phyloP scores from a whole-genome alignment of 2,888 invertebrate genomes.

The Cheilosia impressa region DNA sequence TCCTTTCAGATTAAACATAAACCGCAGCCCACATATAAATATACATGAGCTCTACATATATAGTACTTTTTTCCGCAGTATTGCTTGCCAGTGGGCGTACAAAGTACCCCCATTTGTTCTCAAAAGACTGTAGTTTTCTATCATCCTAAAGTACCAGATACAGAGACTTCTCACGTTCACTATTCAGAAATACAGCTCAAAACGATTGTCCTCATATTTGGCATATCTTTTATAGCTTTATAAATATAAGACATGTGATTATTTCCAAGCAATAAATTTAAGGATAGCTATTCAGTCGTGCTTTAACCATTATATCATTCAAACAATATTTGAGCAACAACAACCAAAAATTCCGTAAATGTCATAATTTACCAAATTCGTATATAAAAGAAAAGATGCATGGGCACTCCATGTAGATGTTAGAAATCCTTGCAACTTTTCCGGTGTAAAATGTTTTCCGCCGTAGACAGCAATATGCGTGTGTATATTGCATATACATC shows the following conservation, averaged over 20 bases:
- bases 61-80: too few species aligned
- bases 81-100: too few species aligned
- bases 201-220: neutral
- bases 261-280: conserved; percentile 47
- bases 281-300: conserved; percentile 48
- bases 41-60: too few species aligned
- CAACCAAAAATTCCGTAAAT: conserved; percentile 1
- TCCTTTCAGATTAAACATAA: too few species aligned
- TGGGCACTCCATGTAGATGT: conserved; percentile 17
- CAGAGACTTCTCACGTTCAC: neutral
- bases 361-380: conserved; percentile 41
- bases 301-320: conserved; percentile 49
- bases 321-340: too few species aligned
- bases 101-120: too few species aligned
- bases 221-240: conserved; percentile 37
- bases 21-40: too few species aligned
- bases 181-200: neutral
- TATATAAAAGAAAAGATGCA: neutral
- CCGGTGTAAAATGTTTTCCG: neutral
- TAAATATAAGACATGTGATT: conserved; percentile 42
- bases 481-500: neutral
- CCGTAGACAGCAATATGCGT: conserved; percentile 1
- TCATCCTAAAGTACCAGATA: too few species aligned
- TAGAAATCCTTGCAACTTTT: conserved; percentile 38
- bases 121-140: too few species aligned